Evolutionary conservation across 2,113 vertebrate genomes (phyloP), one percentile per base, ranked within the genome.

Genomic region (Pluvianellus socialis): DNA sequence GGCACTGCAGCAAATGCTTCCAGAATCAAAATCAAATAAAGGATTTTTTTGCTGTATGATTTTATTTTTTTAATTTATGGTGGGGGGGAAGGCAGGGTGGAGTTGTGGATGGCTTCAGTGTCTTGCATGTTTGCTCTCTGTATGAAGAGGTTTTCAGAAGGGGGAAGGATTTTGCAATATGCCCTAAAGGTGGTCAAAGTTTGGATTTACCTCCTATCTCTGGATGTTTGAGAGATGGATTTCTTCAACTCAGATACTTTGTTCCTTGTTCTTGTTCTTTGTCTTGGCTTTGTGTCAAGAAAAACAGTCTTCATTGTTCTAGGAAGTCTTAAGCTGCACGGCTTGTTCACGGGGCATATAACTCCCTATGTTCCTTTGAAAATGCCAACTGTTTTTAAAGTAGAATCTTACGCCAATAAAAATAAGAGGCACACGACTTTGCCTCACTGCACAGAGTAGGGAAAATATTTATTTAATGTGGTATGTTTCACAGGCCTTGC

Each of bases 381-480:
- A 89, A 89, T 77, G 47, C 65, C 59, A 56, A 5, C 61, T 44
- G 53, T 45, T 94, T 86, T 86, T 86, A 9, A 20, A 63, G 76
- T 14, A 2, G 44, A 2, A 47, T 14, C 76, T 52, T 49, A 12
- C 0, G 92, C 97, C 95, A 95, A 75, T 7, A 28, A 85, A 97
- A 96, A 97, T 40, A 94, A 33, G 52, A 49, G 92, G 80, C 94
- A 93, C 96, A 81, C 22, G 80, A 85, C 88, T 94, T n/a, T 0
- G 40, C 77, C 55, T 50, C 2, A 2, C 80, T 65, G 74, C 79
- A 9, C 20, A 20, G 38, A 17, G 68, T 26, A 72, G 83, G 42
- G 56, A 86, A 96, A 96, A 97, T 89, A 93, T 94, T 97, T 77
- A 72, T 81, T 92, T 89, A 79, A 61, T 76, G n/a, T 28, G 94